These are phyloP conservation scores for Sycobia sp. DNA, from an alignment of 1,140 invertebrate genomes.

Conservation along the genomic window DNA sequence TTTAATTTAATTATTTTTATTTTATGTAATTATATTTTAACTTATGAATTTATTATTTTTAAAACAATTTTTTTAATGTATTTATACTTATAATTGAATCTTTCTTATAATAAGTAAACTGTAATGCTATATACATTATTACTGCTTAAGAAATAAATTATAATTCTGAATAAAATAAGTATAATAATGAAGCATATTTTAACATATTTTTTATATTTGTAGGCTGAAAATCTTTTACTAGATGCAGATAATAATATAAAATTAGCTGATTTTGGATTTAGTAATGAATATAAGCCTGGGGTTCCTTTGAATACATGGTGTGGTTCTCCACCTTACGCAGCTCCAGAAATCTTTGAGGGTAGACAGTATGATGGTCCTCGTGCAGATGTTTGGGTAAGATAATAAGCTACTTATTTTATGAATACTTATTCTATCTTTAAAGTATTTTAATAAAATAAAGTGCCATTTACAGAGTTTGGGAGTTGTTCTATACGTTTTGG, in stretches of 20 bases:
- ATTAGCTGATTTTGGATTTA: constrained; percentile 96
- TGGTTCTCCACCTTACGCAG: constrained; percentile 96
- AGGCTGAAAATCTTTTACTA: constrained; percentile 94
- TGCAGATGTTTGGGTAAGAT: constrained; percentile 93
- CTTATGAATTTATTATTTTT: too few relatives aligned
- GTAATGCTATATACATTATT: too few relatives aligned
- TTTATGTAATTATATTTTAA: too few relatives aligned
- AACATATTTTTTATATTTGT: background rate
- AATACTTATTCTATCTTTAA: constrained; percentile 5
- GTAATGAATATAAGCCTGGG: constrained; percentile 86
- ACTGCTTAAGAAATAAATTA: too few relatives aligned
- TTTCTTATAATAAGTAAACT: too few relatives aligned
- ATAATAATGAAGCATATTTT: too few relatives aligned
- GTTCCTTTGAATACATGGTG: constrained; percentile 92
- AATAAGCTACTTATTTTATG: constrained; percentile 6
- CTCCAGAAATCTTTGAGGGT: constrained; percentile 96
- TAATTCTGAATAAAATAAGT: too few relatives aligned
- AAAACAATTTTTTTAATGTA: too few relatives aligned
- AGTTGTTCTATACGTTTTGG: constrained; percentile 91
- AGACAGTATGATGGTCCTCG: constrained; percentile 95
- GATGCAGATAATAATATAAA: constrained; percentile 95
- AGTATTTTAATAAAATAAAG: too few relatives aligned
- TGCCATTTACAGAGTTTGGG: constrained; percentile 88
- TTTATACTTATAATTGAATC: too few relatives aligned
- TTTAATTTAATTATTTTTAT: background rate